Evolutionary conservation across 53 echinoderm and acorn worm species (phyloP), one percentile per base, ranked within the genome.

Genomic region (Hippasteria phrygiana): DNA sequence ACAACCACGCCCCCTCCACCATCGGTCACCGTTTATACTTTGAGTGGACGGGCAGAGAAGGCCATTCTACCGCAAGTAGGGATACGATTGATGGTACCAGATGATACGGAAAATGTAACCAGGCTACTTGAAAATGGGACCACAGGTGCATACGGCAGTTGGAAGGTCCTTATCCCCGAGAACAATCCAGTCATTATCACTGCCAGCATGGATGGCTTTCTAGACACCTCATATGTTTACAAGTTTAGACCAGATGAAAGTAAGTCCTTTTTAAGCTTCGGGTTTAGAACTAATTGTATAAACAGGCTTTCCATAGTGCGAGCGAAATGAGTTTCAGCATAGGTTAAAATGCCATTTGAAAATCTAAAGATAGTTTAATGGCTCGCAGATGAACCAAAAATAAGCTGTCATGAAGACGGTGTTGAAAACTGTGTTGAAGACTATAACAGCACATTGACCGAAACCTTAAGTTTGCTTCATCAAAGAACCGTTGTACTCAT

Each of bases 1-100:
- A 90, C 90, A 9, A 90, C 90, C 34, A 81, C 42, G 17, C 90
- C 90, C 5, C 90, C 90, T 0, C 90, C 82, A 20, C 81, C 90
- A 4, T 55, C 81, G 11, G 55, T 90, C 37, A 40, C 41, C 2
- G 43, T 91, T 13, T 33, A 71, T 5, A 87, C 77, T 20, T 40
- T 78, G 20, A 87, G 87, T 43, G 54, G n/a, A 31, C 17, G 20
- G 13, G 77, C 76, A 16, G 64, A 46, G 46, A 62, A 39, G 7
- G 77, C 87, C 9, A 87, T 87, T 17, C 45, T 91, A 41, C 87
- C 87, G 1, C 70, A 40, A 4, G 91, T 87, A 10, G 87, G 77
- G 2, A 62, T 91, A 10, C 48, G 55, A 45, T 55, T 87, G 1
- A 64, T 91, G 47, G 35, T 90, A 20, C 90, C 90, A 3, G 90